Evolutionary conservation across 1,140 invertebrate genomes (phyloP), one percentile per base, ranked within the genome.

Genomic region (Drosophila novamexicana): DNA sequence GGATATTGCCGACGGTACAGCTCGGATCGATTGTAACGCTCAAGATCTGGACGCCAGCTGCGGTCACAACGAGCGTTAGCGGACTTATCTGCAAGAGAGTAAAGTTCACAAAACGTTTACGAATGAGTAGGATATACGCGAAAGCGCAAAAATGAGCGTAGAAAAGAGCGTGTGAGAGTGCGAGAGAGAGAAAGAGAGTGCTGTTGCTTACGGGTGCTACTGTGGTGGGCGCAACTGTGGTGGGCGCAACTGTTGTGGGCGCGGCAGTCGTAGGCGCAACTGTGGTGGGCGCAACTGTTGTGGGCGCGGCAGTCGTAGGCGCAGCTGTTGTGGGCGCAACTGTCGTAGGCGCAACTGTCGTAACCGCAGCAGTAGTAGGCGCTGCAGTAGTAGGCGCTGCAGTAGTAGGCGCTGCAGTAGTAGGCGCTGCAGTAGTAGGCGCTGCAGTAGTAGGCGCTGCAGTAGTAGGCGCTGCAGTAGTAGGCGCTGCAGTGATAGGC

Each of bases 341-440:
- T 0, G 63, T 50, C 0, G 71, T 37, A 0, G 67, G 9, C 0
- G 45, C 37, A 0, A 16, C 36, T 0, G 67, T 29, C 9, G 57
- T 18, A 14, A 14, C 14, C 14, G 14, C 14, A 14, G 14, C 14
- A 0, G 75, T 67, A 0, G 75, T n/a, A 0, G 74, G 34, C 7
- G 56, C 18, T 0, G 4, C 44, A 2, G 39, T 32, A 1, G 75
- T 36, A 0, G 47, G 10, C 0, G 47, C 32, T 0, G 32, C 8
- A 0, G 66, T 61, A 0, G 56, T 22, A 7, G 57, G 39, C 1
- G 53, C 16, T 0, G 7, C 14, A n/a, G 57, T 64, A 0, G 54
- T 72, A 1, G 69, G 37, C 1, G 53, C 54, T 0, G 29, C 34
- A 0, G 75, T 67, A 0, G 75, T n/a, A 0, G 74, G 34, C 7